Base-by-base conservation (phyloP, 2,888 invertebrate species). In the Eupithecia subumbrata region DNA sequence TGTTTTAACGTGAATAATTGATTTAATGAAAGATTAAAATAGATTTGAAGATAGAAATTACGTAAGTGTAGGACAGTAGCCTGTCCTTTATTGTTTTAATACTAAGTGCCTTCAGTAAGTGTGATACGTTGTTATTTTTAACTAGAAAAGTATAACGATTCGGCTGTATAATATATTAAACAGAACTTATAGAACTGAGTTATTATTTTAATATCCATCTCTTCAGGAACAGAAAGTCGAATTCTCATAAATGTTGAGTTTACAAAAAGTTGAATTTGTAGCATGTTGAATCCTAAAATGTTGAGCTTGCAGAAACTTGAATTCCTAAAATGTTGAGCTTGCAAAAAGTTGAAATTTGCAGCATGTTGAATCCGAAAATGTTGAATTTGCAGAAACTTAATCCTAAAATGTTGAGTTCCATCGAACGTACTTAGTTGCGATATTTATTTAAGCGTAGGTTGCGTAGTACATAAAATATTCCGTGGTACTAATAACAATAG, bases 401-500 rank as follows among this genome's bases (percentile, higher is more conserved):
- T n/a, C n/a, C n/a, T n/a, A n/a, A n/a, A n/a, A n/a, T n/a, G n/a
- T n/a, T n/a, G n/a, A n/a, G n/a, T n/a, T n/a, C 48, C 48, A 48
- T 18, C 18, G 2, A 18, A 52, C 52, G n/a, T 52, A 45, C 7
- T 5, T 52, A n/a, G 48, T 48, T 48, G 48, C n/a, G n/a, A 52
- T 48, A 48, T 18, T 48, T 48, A 48, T 18, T 8, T 18, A 18
- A 48, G 18, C 11, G 48, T 48, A 48, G 45, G 16, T 18, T 9
- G 22, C 18, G 18, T 22, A 52, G 52, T n/a, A n/a, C 5, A 22
- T 22, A 22, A 12, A 56, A 30, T 25, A 64, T 16, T 34, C 7
- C 16, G 63, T 64, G 63, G 63, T 25, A 64, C 63, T 9, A 48
- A 48, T 18, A 48, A 64, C 63, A 64, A 56, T 64, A 34, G 56